phyloP scores from a whole-genome alignment of 1,140 invertebrate species.

The Magallana angulata region DNA sequence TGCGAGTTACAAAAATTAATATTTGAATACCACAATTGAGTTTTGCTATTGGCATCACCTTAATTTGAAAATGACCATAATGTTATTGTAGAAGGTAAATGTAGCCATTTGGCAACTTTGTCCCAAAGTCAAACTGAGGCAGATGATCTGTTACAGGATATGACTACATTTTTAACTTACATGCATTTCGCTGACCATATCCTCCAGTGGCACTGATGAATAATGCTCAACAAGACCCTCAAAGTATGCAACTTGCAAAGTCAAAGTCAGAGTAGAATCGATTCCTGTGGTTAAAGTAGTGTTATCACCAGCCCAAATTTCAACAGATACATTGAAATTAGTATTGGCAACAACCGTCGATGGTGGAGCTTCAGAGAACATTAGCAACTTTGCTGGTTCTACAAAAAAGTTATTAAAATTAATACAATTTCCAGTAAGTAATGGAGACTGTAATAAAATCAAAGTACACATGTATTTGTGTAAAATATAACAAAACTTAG shows the following conservation, averaged over 20 bases:
- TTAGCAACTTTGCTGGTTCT: constrained; percentile 37
- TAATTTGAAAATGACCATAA: too few species aligned
- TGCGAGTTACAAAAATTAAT: too few species aligned
- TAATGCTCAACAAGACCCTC: constrained; percentile 39
- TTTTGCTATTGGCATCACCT: too few species aligned
- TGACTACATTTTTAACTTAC: constrained; percentile 21
- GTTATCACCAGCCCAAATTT: constrained; percentile 41
- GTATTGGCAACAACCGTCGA: constrained; percentile 13
- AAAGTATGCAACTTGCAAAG: constrained; percentile 44
- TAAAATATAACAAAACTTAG: too few species aligned
- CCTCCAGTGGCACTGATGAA: constrained; percentile 22
- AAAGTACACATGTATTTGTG: too few species aligned
- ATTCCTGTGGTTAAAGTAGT: constrained; percentile 37
- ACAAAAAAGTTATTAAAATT: neutral
- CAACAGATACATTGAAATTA: constrained; percentile 42
- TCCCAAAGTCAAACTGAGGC: too few species aligned
- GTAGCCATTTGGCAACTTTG: too few species aligned
- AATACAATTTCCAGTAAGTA: too few species aligned
- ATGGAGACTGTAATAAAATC: too few species aligned
- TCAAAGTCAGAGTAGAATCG: constrained; percentile 46
- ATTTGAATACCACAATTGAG: too few species aligned
- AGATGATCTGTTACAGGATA: too few species aligned
- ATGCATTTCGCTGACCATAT: constrained; percentile 35
- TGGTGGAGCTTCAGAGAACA: constrained; percentile 31
- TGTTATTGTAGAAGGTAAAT: too few species aligned